phyloP scores from a whole-genome alignment of 2,888 invertebrate species.

The Dryobotodes eremita region DNA sequence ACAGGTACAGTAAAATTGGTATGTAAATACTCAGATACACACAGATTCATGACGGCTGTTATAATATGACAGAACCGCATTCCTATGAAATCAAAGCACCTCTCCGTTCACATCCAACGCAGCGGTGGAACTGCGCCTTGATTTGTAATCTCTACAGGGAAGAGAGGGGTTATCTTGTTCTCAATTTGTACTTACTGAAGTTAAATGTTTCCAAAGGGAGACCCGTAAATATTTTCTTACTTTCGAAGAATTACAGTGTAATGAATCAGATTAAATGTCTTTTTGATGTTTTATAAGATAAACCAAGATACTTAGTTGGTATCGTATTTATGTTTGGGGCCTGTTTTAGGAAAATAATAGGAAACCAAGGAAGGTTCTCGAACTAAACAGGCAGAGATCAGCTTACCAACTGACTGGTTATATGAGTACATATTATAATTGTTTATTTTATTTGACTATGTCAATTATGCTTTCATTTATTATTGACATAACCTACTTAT shows the following conservation, averaged over 20 bases:
- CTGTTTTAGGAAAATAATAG: neutral
- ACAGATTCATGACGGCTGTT: too few relatives aligned
- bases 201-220: neutral
- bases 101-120: neutral
- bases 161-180: slow-evolving; percentile 22
- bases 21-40: too few relatives aligned
- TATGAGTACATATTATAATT: too few relatives aligned
- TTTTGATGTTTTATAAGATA: neutral
- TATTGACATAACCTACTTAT: too few relatives aligned
- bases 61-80: too few relatives aligned
- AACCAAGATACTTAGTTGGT: neutral
- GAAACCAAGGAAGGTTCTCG: neutral
- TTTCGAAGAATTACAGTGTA: slow-evolving; percentile 1
- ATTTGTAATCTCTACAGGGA: slow-evolving; percentile 16
- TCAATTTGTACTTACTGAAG: slow-evolving; percentile 12
- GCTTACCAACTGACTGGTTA: too few relatives aligned
- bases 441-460: too few relatives aligned
- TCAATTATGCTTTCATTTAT: too few relatives aligned
- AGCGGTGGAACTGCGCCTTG: slow-evolving; percentile 1
- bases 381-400: neutral
- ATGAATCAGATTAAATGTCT: slow-evolving; percentile 30
- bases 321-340: neutral
- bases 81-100: neutral
- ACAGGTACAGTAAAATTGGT: too few relatives aligned
- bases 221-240: slow-evolving; percentile 10